Conservation (phyloP, 2,797 vertebrate genomes). For the Knipowitschia caucasica region DNA sequence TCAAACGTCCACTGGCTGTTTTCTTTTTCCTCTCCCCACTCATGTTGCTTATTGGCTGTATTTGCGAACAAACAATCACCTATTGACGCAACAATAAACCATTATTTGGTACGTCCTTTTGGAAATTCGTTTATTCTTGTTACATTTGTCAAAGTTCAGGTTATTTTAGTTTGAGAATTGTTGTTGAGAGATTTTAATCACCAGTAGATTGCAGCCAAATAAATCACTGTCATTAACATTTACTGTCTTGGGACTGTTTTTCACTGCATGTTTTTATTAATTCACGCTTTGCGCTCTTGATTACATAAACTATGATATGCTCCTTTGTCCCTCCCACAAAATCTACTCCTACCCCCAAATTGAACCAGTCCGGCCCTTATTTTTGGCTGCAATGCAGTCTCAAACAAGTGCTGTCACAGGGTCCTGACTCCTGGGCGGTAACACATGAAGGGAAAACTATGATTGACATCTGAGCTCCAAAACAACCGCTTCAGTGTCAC, state of each 20-base stretch:
- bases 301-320: constrained; percentile 7
- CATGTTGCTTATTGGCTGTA: constrained; percentile 54
- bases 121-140: constrained; percentile 57
- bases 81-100: constrained; percentile 63
- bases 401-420: constrained; percentile 14
- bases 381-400: constrained; percentile 54
- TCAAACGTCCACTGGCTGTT: constrained; percentile 41
- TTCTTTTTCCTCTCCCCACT: constrained; percentile 4
- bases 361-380: constrained; percentile 14
- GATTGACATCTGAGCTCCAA: constrained; percentile 27
- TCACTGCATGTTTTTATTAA: constrained; percentile 22
- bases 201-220: constrained; percentile 74
- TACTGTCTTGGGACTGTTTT: constrained; percentile 46
- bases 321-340: constrained; percentile 19
- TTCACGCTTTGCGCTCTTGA: constrained; percentile 7
- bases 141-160: constrained; percentile 52
- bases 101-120: constrained; percentile 55
- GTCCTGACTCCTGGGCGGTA: constrained; percentile 34
- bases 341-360: constrained; percentile 16
- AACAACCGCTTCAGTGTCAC: constrained; percentile 4
- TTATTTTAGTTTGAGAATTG: constrained; percentile 44
- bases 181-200: constrained; percentile 58
- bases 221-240: constrained; percentile 54
- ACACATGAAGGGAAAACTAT: constrained; percentile 18
- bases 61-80: constrained; percentile 76